phyloP scores from a whole-genome alignment of 2,888 invertebrate species.

The Carcina quercana region DNA sequence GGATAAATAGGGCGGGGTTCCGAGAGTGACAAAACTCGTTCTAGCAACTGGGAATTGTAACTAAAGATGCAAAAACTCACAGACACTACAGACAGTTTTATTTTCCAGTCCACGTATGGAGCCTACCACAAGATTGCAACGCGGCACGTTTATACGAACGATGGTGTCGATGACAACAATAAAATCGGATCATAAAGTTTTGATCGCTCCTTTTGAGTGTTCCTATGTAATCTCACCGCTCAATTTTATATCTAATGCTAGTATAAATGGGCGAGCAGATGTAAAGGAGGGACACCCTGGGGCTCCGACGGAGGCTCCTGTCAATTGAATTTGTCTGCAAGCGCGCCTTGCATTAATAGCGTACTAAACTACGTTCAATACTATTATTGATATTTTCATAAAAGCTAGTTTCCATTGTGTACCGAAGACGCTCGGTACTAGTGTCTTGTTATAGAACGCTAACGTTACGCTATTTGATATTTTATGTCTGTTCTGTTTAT shows the following conservation, averaged over 20 bases:
- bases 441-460: constrained; percentile 44
- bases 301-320: constrained; percentile 56
- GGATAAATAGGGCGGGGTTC: too few relatives aligned
- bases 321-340: constrained; percentile 73
- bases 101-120: constrained; percentile 33
- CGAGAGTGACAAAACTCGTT: too few relatives aligned
- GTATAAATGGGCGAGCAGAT: constrained; percentile 60
- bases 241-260: constrained; percentile 60
- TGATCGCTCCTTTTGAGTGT: constrained; percentile 54
- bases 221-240: constrained; percentile 59
- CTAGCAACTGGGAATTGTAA: too few relatives aligned
- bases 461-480: constrained; percentile 46
- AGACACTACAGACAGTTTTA: constrained; percentile 30
- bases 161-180: constrained; percentile 53
- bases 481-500: constrained; percentile 35
- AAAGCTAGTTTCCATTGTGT: constrained; percentile 48
- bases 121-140: constrained; percentile 32
- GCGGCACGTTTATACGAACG: constrained; percentile 42
- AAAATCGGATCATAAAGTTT: constrained; percentile 59
- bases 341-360: constrained; percentile 63
- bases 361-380: constrained; percentile 60
- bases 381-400: constrained; percentile 63
- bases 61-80: too few relatives aligned
- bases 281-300: constrained; percentile 60
- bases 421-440: constrained; percentile 33